phyloP scores from a whole-genome alignment of 2,797 vertebrate genomes.

The Hafferia zeledoni region DNA sequence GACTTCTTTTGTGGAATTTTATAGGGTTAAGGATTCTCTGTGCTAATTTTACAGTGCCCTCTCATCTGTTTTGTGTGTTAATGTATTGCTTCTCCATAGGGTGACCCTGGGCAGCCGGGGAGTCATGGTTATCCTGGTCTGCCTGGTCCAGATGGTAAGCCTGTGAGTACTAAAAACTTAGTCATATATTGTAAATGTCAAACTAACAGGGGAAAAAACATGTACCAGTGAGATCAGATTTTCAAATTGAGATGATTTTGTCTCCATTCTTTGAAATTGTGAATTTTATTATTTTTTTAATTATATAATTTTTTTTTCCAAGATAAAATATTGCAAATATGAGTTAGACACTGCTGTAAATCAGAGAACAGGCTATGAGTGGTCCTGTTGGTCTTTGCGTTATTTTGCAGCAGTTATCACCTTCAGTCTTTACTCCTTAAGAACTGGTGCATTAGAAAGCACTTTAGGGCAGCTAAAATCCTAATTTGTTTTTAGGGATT shows the following conservation, averaged over 20 bases:
- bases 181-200: slow-evolving; percentile 77
- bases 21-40: neutral
- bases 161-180: slow-evolving; percentile 99
- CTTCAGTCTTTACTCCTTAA: neutral
- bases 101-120: slow-evolving; percentile 85
- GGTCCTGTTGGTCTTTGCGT: neutral
- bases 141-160: slow-evolving; percentile 99
- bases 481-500: neutral
- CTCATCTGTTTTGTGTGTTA: neutral
- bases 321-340: neutral
- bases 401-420: neutral
- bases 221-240: neutral
- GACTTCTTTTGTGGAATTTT: neutral
- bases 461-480: neutral
- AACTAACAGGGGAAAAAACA: neutral
- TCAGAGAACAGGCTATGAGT: neutral
- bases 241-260: neutral
- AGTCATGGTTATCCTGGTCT: slow-evolving; percentile 88
- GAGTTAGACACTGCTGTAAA: neutral
- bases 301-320: neutral
- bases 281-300: neutral
- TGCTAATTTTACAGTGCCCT: neutral
- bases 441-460: neutral
- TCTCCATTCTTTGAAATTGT: neutral
- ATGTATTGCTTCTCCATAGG: slow-evolving; percentile 74